Percentiles rank a stretch among this genome's conserved stretches.
Conservation (phyloP, 1,140 invertebrate genomes). For the Caenorhabditis latens region DNA sequence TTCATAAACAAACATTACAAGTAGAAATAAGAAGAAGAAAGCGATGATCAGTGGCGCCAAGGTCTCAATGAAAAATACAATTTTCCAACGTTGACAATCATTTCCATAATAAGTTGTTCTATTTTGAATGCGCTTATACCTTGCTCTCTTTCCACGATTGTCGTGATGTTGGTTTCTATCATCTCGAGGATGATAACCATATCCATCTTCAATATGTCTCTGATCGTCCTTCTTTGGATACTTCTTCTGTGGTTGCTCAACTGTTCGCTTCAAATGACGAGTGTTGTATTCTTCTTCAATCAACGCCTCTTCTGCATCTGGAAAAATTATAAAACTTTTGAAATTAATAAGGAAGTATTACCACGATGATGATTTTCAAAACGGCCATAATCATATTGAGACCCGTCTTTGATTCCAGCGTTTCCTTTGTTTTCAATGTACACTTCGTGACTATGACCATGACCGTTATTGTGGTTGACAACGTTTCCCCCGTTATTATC, state of each 20-base stretch:
- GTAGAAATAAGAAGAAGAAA: conserved; percentile 1
- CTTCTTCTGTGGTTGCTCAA: not conserved
- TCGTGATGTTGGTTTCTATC: not conserved
- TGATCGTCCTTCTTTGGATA: not conserved
- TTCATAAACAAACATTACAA: conserved; percentile 40
- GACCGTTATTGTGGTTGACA: too few relatives aligned
- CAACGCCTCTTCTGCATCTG: conserved; percentile 38
- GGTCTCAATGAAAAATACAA: conserved; percentile 32
- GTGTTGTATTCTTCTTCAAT: conserved; percentile 38
- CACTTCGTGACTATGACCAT: too few relatives aligned
- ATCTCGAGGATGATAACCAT: not conserved
- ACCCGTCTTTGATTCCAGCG: not conserved
- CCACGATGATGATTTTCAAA: not conserved
- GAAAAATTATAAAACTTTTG: not conserved
- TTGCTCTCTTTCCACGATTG: not conserved
- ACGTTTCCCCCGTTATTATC: not conserved
- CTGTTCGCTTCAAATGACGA: not conserved
- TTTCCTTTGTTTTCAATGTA: not conserved
- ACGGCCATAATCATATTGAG: not conserved
- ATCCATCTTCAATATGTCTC: not conserved
- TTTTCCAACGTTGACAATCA: conserved; percentile 38
- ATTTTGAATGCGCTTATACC: conserved; percentile 8
- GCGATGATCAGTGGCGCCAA: not conserved
- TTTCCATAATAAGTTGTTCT: conserved; percentile 24
- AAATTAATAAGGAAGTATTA: not conserved